phyloP scores from a whole-genome alignment of 1,140 invertebrate species.

The Trichomalopsis sarcophagae region DNA sequence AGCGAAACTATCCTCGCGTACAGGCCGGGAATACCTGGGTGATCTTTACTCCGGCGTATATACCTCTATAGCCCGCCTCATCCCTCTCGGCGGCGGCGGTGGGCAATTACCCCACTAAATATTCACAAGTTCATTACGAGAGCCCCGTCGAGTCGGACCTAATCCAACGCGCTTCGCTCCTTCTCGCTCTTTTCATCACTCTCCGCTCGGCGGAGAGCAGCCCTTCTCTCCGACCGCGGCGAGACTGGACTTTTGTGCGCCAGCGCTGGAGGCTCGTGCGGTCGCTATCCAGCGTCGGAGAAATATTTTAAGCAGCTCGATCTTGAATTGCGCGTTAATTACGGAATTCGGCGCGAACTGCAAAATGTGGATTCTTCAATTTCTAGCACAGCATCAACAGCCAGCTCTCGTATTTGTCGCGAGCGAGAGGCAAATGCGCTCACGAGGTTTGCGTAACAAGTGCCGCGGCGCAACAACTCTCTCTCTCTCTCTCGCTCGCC shows the following conservation, averaged over 20 bases:
- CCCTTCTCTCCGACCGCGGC: background rate
- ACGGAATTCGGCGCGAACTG: background rate
- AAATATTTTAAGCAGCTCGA: conserved; percentile 39
- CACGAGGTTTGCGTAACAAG: background rate
- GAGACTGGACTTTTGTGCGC: conserved; percentile 23
- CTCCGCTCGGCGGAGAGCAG: conserved; percentile 51
- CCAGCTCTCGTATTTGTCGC: background rate
- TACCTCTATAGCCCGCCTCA: background rate
- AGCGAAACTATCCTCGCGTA: background rate
- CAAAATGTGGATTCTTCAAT: background rate
- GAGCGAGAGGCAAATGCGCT: background rate
- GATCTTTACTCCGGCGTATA: background rate
- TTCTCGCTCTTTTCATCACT: conserved; percentile 58
- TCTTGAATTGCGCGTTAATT: conserved; percentile 35
- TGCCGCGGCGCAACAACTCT: background rate
- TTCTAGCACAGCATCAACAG: background rate
- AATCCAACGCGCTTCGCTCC: conserved; percentile 39
- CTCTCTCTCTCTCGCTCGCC: too few relatives aligned
- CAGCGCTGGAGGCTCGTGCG: background rate
- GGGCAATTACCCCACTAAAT: conserved; percentile 74
- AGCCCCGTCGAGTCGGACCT: conserved; percentile 60
- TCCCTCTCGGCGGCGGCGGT: conserved; percentile 57
- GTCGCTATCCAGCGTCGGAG: background rate
- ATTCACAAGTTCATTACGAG: conserved; percentile 75
- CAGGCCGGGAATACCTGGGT: background rate